Evolutionary conservation across 2,797 vertebrate species (phyloP).

Genomic region (Bradypodion ventrale): DNA sequence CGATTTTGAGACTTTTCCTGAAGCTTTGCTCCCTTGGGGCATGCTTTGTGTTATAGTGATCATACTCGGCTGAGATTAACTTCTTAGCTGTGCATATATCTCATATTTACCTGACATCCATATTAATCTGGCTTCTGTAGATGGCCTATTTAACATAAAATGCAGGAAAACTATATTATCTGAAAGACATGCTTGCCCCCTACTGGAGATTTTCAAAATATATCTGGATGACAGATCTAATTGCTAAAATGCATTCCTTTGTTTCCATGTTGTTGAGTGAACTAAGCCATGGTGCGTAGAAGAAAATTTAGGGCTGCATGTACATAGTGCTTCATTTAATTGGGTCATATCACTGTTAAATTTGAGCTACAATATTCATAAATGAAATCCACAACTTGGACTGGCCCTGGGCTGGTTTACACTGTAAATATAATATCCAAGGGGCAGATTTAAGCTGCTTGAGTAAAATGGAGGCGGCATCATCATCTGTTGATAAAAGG

Average conservation of each 20-base stretch:
- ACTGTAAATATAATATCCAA: not conserved
- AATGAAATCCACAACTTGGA: not conserved
- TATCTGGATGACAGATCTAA: not conserved
- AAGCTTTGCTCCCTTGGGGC: not conserved
- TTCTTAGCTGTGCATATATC: not conserved
- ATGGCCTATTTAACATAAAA: not conserved
- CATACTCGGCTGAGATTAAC: not conserved
- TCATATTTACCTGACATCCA: not conserved
- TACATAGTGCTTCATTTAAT: not conserved
- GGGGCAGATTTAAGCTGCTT: not conserved
- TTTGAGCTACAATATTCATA: not conserved
- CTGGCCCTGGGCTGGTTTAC: not conserved
- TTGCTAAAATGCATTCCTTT: not conserved
- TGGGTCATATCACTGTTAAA: not conserved
- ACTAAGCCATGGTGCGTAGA: not conserved
- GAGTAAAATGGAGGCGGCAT: not conserved
- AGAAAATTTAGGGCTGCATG: not conserved
- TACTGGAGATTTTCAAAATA: conserved; percentile 10
- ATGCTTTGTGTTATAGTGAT: not conserved
- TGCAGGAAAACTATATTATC: not conserved
- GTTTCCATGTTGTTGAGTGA: not conserved
- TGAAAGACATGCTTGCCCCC: not conserved
- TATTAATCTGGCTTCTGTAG: not conserved
- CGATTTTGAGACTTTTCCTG: not conserved
- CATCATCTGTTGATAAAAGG: not conserved